These are phyloP conservation scores for Palythoa grandiflora DNA, from an alignment of 92 coral and sea anemone species.

Conservation along the genomic window DNA sequence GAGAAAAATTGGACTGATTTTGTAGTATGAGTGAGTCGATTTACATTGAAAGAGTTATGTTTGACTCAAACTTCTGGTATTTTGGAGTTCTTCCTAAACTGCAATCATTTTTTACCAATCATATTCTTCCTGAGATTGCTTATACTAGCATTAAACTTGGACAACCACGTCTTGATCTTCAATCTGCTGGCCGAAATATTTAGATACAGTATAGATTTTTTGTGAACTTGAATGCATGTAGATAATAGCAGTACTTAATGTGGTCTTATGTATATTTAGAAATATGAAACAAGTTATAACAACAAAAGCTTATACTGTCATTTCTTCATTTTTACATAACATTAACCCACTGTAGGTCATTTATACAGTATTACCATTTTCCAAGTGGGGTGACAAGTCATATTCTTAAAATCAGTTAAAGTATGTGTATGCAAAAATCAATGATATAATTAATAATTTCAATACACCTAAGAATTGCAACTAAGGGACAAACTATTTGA, in stretches of 20 bases:
- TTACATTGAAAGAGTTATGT: slow-evolving; percentile 55
- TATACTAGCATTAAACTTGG: slow-evolving; percentile 15
- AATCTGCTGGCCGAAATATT: neutral
- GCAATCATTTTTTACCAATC: slow-evolving; percentile 31
- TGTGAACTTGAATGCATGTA: neutral
- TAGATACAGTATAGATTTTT: neutral
- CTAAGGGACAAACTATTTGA: no score
- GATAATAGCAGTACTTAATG: neutral
- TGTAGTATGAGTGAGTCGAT: slow-evolving; percentile 53
- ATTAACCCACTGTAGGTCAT: no score
- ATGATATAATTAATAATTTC: no score
- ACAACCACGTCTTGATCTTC: neutral
- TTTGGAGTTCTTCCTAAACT: slow-evolving; percentile 31
- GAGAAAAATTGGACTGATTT: slow-evolving; percentile 62
- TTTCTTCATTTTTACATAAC: no score
- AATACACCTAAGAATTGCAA: no score
- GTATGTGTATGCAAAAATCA: no score
- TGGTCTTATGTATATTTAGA: no score
- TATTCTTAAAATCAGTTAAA: no score
- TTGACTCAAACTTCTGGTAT: no score
- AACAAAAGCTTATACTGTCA: no score
- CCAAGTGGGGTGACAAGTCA: no score
- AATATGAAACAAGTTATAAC: neutral
- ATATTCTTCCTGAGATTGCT: slow-evolving; percentile 48
- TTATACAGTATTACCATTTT: no score